These are phyloP conservation scores for Meloidogyne exigua DNA, from an alignment of 1,140 invertebrate genomes.

Conservation along the genomic window DNA sequence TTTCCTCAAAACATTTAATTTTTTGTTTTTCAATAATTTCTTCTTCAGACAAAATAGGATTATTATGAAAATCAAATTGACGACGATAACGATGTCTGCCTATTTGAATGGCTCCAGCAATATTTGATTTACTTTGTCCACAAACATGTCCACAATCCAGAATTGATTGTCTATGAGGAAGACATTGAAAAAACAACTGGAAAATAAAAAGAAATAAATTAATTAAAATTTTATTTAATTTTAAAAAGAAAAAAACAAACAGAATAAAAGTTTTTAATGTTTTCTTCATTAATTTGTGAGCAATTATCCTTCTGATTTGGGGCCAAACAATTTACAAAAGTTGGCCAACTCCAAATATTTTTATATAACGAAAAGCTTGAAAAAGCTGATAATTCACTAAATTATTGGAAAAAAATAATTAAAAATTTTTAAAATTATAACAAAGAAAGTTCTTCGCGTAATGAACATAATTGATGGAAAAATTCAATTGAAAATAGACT, in stretches of 20 bases:
- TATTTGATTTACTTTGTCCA: conserved; percentile 7
- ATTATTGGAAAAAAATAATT: neutral
- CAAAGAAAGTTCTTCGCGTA: conserved; percentile 45
- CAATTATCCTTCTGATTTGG: conserved; percentile 53
- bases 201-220: conserved; percentile 13
- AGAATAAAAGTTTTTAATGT: conserved; percentile 11
- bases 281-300: conserved; percentile 40
- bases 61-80: neutral
- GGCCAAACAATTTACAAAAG: conserved; percentile 56
- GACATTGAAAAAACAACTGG: conserved; percentile 20
- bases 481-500: conserved; percentile 47
- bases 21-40: neutral
- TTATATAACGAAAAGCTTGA: conserved; percentile 27
- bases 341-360: conserved; percentile 57
- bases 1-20: neutral
- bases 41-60: neutral
- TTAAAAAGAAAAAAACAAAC: neutral
- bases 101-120: conserved; percentile 25
- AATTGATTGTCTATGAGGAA: conserved; percentile 33
- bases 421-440: neutral
- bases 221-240: neutral
- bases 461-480: conserved; percentile 51
- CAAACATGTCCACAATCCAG: conserved; percentile 34
- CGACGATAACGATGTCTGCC: neutral
- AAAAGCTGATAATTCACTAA: neutral